Base-by-base conservation (phyloP, 2,113 vertebrate species). In the Emberiza fucata region DNA sequence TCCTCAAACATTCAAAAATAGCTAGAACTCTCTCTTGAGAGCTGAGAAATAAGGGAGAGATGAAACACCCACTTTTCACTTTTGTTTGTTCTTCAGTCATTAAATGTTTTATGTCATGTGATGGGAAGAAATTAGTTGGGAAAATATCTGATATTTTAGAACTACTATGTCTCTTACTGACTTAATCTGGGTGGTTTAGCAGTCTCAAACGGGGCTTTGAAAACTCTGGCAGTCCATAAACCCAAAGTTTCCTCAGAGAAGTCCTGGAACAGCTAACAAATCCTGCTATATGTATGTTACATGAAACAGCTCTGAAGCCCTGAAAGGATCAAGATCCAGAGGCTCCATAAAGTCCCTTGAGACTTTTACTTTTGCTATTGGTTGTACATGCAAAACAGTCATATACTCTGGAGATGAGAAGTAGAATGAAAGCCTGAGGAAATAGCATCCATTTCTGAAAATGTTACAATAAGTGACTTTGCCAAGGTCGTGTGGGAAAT, bases 381-480 rank as follows among this genome's bases (percentile, higher is more conserved):
- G 70, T 73, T 81, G 61, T 75, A 83, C 81, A 93, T 83, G 79
- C 71, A 82, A 94, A 88, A 57, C 27, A 90, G 81, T 35, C 37
- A 66, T 94, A 73, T 80, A 71, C 90, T 93, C 22, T n/a, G 76
- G 92, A 86, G 81, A 84, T 47, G 71, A 90, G 78, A 92, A 94
- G 71, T 17, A 68, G 76, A 88, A 91, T 77, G 79, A 92, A 93
- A 94, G 94, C 81, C 79, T 63, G 75, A 96, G 90, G 75, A 96
- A 95, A 95, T 9, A 95, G 86, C 78, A 94, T 71, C 81, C 57
- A 14, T 94, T 95, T 90, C 86, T 85, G 87, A 95, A 95, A 95
- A 90, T 19, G 29, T 79, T 90, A 89, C 84, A 77, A 24, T 77
- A 93, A 93, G 88, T 81, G 93, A 95, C 71, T 96, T 96, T 83